Evolutionary conservation across 64 coral and sea anemone species (phyloP).

Genomic region (Pachyseris speciosa): DNA sequence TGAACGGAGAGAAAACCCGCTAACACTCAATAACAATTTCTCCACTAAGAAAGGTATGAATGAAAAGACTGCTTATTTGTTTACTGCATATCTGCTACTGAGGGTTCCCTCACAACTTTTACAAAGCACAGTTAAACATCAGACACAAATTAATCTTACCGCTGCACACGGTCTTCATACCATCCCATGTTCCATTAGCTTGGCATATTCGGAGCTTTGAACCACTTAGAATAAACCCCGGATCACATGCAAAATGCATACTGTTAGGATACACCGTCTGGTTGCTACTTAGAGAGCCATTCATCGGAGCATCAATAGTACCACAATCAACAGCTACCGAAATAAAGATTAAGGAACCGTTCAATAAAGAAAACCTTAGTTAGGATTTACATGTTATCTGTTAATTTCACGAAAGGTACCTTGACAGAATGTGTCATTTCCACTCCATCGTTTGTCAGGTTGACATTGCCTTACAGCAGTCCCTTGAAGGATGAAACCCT

Average conservation of each 20-base stretch:
- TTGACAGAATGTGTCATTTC: constrained; percentile 25
- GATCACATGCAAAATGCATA: not conserved
- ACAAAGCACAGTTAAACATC: too few relatives aligned
- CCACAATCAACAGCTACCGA: constrained; percentile 32
- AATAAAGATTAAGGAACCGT: not conserved
- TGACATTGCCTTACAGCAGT: constrained; percentile 8
- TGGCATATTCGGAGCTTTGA: not conserved
- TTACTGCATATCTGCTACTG: too few relatives aligned
- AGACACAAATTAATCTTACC: too few relatives aligned
- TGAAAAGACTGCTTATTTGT: too few relatives aligned
- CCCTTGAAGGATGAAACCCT: constrained; percentile 10
- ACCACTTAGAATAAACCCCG: constrained; percentile 20
- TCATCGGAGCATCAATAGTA: not conserved
- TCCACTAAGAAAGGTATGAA: too few relatives aligned
- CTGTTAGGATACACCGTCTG: constrained; percentile 19
- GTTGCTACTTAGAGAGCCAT: constrained; percentile 3
- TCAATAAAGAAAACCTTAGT: too few relatives aligned
- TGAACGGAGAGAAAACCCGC: too few relatives aligned
- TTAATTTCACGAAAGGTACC: not conserved
- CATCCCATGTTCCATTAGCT: constrained; percentile 30
- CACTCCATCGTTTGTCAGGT: constrained; percentile 47
- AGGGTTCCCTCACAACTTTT: too few relatives aligned
- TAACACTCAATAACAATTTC: too few relatives aligned
- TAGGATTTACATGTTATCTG: not conserved
- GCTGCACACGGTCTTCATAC: not conserved